A percentile compares a stretch with the other conserved stretches of the same genome.
Conservation (phyloP, 2,797 vertebrate genomes). For the Alcedo quadribrachys region DNA sequence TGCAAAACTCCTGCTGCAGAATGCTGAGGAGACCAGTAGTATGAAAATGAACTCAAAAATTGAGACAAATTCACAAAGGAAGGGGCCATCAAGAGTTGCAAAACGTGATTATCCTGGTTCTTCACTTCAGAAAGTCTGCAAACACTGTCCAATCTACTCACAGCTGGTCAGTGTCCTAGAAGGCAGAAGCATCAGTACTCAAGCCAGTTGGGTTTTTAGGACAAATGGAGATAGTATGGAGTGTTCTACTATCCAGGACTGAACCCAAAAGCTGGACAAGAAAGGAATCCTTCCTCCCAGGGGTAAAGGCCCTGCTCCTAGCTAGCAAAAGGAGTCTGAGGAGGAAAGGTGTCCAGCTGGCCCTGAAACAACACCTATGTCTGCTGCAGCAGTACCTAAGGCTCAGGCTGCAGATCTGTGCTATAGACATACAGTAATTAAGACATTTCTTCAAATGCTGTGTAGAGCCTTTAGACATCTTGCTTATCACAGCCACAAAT, state of each 20-base stretch:
- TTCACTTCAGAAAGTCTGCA: not conserved
- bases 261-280: not conserved
- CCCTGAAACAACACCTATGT: not conserved
- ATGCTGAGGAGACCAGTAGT: not conserved
- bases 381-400: not conserved
- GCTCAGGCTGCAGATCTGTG: not conserved
- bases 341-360: not conserved
- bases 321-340: not conserved
- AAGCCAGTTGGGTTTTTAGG: not conserved
- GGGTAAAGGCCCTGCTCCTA: not conserved
- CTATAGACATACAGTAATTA: not conserved
- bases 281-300: not conserved
- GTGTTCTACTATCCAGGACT: not conserved
- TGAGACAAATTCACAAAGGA: not conserved
- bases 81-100: not conserved
- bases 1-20: not conserved
- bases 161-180: not conserved
- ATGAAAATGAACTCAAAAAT: not conserved
- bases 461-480: not conserved
- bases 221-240: not conserved
- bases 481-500: not conserved
- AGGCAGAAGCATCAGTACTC: not conserved
- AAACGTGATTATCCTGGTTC: not conserved
- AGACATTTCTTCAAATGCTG: not conserved
- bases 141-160: not conserved